These are phyloP conservation scores for Misgurnus mizolepis DNA, from an alignment of 2,113 vertebrate species.

Conservation along the genomic window DNA sequence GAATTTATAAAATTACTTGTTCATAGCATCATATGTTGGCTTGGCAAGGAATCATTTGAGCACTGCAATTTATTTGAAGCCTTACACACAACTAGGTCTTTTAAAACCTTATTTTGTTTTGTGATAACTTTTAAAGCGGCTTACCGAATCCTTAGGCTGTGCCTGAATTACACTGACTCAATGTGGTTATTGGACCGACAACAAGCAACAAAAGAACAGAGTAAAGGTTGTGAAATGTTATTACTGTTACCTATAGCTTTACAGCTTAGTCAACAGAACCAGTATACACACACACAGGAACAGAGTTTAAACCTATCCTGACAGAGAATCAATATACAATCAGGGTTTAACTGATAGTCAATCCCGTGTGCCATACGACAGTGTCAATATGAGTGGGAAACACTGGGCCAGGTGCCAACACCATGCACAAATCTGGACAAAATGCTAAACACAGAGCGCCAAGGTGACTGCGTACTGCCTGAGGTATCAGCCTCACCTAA, in stretches of 20 bases:
- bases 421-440: not conserved
- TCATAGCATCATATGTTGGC: not conserved
- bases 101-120: no score
- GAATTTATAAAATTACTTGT: no score
- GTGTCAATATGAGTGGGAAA: slow-evolving; percentile 15
- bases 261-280: slow-evolving; percentile 36
- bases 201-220: not conserved
- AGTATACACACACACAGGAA: slow-evolving; percentile 26
- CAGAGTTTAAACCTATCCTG: slow-evolving; percentile 37
- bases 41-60: no score
- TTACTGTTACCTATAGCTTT: slow-evolving; percentile 14
- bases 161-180: no score
- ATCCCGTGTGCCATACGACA: slow-evolving; percentile 32
- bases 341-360: slow-evolving; percentile 49
- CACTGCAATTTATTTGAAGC: no score
- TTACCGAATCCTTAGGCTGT: no score
- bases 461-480: slow-evolving; percentile 22
- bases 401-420: not conserved
- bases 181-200: not conserved
- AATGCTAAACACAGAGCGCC: slow-evolving; percentile 34
- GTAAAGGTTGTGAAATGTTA: not conserved
- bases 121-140: no score
- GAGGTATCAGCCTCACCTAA: not conserved
- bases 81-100: not conserved
- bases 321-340: slow-evolving; percentile 59